Evolutionary conservation across 2,797 vertebrate genomes (phyloP).

Genomic region (Trachurus trachurus): DNA sequence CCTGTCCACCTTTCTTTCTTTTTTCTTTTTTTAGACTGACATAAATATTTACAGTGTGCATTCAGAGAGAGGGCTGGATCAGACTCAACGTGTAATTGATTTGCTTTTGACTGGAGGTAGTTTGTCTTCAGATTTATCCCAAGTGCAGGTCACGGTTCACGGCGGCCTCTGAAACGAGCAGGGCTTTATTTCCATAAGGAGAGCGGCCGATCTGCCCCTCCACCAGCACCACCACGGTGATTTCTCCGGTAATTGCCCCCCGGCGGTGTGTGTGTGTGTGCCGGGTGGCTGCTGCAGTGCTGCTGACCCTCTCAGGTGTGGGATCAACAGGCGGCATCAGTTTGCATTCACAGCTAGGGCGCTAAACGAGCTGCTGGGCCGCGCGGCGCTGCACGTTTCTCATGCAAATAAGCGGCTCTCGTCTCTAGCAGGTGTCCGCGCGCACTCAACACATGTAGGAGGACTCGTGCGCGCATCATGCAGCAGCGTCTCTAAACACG

Average conservation of each 20-base stretch:
- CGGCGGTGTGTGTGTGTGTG: slow-evolving; percentile 8
- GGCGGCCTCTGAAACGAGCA: neutral
- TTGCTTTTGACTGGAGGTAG: slow-evolving; percentile 33
- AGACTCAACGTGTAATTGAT: slow-evolving; percentile 40
- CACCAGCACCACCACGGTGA: neutral
- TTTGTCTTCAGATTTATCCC: slow-evolving; percentile 29
- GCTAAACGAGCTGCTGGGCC: slow-evolving; percentile 39
- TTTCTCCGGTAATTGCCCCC: slow-evolving; percentile 44
- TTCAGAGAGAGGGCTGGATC: slow-evolving; percentile 10
- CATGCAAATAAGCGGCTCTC: slow-evolving; percentile 74
- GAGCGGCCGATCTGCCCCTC: neutral
- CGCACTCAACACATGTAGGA: slow-evolving; percentile 6
- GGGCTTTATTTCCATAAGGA: slow-evolving; percentile 12
- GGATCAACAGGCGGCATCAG: slow-evolving; percentile 79
- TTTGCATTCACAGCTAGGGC: slow-evolving; percentile 59
- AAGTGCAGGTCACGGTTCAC: slow-evolving; percentile 43
- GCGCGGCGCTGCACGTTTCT: slow-evolving; percentile 41
- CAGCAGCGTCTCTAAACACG: slow-evolving; percentile 16
- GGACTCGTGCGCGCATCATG: neutral
- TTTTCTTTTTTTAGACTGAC: slow-evolving; percentile 16
- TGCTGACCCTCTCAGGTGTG: slow-evolving; percentile 76
- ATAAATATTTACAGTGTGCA: slow-evolving; percentile 52
- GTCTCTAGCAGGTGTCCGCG: slow-evolving; percentile 73
- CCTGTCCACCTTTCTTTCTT: slow-evolving; percentile 26
- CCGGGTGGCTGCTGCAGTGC: neutral